Base-by-base conservation (phyloP, 2,113 vertebrate species). In the Asarcornis scutulata region DNA sequence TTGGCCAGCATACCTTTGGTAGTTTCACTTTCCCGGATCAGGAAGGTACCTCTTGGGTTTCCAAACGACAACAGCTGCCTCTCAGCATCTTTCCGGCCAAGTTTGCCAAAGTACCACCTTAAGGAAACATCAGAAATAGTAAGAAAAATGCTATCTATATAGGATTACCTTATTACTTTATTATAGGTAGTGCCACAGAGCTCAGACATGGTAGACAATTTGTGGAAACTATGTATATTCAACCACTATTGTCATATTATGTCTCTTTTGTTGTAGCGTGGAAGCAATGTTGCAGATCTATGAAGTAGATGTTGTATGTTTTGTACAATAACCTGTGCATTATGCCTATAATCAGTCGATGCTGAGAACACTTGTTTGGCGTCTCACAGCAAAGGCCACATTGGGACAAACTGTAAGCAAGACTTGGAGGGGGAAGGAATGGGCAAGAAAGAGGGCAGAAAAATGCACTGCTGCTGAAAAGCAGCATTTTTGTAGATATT, bases 31-130 rank as follows among this genome's bases (percentile, higher is more conserved):
- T 99, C 99, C 50, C 99, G 98, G 96, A 99, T 99, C 93, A 99
- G 98, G 97, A 99, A 99, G 95, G 99, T 99, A 94, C 99, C 99
- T 96, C 99, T 98, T 56, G 98, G 98, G 96, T 99, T 99, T 73
- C 99, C 99, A 86, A 99, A 98, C 13, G 98, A 99, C 97, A 99
- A 97, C 83, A 99, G 98, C 97, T 99, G 99, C 92, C 99, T 98
- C 97, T 99, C 99, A 1, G 99, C 99, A 97, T 99, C 99, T 97
- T 99, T 99, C 44, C 99, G 98, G 82, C 99, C 99, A 92, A 99
- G 98, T 98, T 99, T 99, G 85, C 99, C 99, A 82, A 99, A 99
- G 97, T 99, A 99, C 99, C 99, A 99, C 97, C 99, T 98, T 91
- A 59, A 34, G 56, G 42, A 94, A 95, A 92, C 9, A 82, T 5